phyloP scores from a whole-genome alignment of 2,797 vertebrate genomes.

The Coluber constrictor region DNA sequence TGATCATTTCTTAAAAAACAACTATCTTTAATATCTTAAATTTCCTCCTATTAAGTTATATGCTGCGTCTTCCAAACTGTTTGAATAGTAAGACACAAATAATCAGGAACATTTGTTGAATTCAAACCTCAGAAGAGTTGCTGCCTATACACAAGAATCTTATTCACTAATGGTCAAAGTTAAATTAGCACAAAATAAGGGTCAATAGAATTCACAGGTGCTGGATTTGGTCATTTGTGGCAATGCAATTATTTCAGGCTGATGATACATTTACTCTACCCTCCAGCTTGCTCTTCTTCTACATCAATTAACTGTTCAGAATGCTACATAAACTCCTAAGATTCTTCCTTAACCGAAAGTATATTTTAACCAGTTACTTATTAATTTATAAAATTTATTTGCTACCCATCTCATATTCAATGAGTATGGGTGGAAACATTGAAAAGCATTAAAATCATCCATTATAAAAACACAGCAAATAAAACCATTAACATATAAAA shows the following conservation, averaged over 20 bases:
- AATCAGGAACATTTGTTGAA: not conserved
- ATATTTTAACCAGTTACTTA: not conserved
- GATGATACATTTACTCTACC: not conserved
- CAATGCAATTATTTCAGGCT: not conserved
- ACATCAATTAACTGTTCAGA: not conserved
- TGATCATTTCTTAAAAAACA: not conserved
- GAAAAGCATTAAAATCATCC: not conserved
- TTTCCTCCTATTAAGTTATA: not conserved
- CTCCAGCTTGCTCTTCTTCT: not conserved
- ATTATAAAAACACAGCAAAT: not conserved
- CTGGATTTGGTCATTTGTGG: not conserved
- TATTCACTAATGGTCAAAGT: no score
- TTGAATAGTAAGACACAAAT: not conserved
- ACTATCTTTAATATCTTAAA: not conserved
- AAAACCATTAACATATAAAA: not conserved
- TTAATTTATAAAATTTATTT: not conserved
- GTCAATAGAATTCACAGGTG: not conserved
- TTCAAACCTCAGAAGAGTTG: no score
- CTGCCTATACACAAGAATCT: no score
- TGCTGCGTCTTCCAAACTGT: not conserved
- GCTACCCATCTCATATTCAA: not conserved
- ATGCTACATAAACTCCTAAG: not conserved
- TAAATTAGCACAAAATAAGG: no score
- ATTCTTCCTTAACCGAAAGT: not conserved
- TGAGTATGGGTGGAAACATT: not conserved